Evolutionary conservation across 2,113 vertebrate species (phyloP), one percentile per base, ranked within the genome.

Genomic region (Ivindomyrus marchei): DNA sequence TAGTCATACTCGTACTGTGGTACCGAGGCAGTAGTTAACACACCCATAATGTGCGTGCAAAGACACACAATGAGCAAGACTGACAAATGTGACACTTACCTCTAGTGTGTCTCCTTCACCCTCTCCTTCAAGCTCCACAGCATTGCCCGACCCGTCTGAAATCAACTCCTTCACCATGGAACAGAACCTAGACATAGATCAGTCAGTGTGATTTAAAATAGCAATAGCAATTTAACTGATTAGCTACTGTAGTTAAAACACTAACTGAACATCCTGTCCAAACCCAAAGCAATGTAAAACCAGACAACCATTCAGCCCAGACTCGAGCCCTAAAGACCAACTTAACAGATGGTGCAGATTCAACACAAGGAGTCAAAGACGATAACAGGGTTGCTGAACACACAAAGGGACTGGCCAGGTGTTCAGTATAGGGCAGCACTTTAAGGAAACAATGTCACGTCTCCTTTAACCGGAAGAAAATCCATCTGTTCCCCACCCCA

Each of bases 151-250:
- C 1, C 95, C 94, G 86, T 97, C 97, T 31, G 96, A 97, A 87
- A 98, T 96, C 94, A 99, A 96, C 93, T 98, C 97, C 92, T 97
- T 99, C 90, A 99, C 97, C 95, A 98, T 96, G 90, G 94, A 95
- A 93, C 97, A 99, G 96, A 99, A 99, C 92, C 98, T 99, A 50
- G 3, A 80, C 39, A 62, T 77, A 91, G 88, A 9, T 58, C 58
- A 89, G 17, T 42, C 15, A 77, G 31, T 39, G 62, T 66, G 15
- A 77, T 77, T 36, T 80, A 80, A 80, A 42, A 13, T 36, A 36
- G 31, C 36, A 80, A 80, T 2, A 42, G 74, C 74, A 80, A 7
- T 27, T 70, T 70, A 70, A 70, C 62, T 70, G 9, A 70, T 70
- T 31, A 70, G 62, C n/a, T 62, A 62, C 7, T 9, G n/a, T 77